These are phyloP conservation scores for Cephalophus harveyi DNA, from an alignment of 2,113 vertebrate species.

Conservation along the genomic window DNA sequence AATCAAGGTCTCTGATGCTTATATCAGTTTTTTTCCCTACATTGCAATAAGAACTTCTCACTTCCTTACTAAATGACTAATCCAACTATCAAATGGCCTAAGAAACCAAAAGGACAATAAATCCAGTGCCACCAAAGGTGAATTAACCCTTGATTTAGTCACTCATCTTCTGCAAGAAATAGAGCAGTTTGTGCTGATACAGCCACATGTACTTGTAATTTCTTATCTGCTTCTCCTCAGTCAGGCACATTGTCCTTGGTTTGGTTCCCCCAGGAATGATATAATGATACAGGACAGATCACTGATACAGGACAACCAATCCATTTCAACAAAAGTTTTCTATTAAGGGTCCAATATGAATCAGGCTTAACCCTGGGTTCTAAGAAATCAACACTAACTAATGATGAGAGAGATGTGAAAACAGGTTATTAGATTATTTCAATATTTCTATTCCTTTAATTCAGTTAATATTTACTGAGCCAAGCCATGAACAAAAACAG, in stretches of 20 bases:
- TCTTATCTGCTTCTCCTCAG: background rate
- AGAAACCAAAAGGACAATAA: background rate
- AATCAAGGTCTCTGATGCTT: background rate
- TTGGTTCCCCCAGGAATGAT: background rate
- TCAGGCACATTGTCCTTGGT: background rate
- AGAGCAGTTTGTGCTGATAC: background rate
- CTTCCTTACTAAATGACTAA: background rate
- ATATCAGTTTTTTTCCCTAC: background rate
- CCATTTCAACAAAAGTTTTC: background rate
- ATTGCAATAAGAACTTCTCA: background rate
- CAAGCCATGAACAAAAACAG: background rate
- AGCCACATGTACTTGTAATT: background rate
- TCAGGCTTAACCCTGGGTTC: background rate
- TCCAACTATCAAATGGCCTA: background rate
- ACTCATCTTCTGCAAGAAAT: background rate
- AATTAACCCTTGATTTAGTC: background rate
- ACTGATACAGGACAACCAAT: background rate
- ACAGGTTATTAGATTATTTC: background rate
- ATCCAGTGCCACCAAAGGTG: background rate
- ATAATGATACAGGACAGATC: background rate
- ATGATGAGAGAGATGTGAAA: background rate
- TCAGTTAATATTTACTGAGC: background rate
- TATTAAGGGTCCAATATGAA: background rate
- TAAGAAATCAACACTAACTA: background rate
- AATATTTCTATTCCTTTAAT: background rate